phyloP scores from a whole-genome alignment of 2,888 invertebrate genomes.

The Heliconius ismenius region DNA sequence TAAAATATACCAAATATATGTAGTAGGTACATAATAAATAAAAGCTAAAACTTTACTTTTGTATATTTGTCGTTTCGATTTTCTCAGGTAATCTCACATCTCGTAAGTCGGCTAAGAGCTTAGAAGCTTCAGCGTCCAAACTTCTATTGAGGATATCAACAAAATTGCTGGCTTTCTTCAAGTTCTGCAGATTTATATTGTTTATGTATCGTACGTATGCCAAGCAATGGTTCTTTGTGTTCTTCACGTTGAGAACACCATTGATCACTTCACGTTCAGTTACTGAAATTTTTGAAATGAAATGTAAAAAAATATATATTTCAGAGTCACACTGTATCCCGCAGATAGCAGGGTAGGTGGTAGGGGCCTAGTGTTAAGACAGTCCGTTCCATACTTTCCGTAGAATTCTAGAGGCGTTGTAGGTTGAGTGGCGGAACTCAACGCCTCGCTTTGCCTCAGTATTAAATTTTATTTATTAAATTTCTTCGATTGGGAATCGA shows the following conservation, averaged over 20 bases:
- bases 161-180: constrained; percentile 96
- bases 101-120: constrained; percentile 91
- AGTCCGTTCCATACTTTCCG: too few relatives aligned
- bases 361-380: too few relatives aligned
- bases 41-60: constrained; percentile 83
- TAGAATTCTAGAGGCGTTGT: too few relatives aligned
- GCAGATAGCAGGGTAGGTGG: too few relatives aligned
- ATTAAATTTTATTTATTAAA: too few relatives aligned
- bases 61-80: constrained; percentile 93
- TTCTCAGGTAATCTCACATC: constrained; percentile 94
- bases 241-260: constrained; percentile 94
- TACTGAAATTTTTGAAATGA: constrained; percentile 81
- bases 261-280: constrained; percentile 99
- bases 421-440: too few relatives aligned
- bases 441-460: too few relatives aligned
- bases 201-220: constrained; percentile 98
- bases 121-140: constrained; percentile 95
- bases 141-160: constrained; percentile 96
- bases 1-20: too few relatives aligned
- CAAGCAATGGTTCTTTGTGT: constrained; percentile 96
- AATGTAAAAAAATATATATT: not conserved
- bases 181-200: constrained; percentile 97
- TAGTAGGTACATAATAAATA: not conserved
- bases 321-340: too few relatives aligned
- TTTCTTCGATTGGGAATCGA: too few relatives aligned